Evolutionary conservation across 2,888 invertebrate genomes (phyloP), one percentile per base, ranked within the genome.

Genomic region (Mycogona germanica): DNA sequence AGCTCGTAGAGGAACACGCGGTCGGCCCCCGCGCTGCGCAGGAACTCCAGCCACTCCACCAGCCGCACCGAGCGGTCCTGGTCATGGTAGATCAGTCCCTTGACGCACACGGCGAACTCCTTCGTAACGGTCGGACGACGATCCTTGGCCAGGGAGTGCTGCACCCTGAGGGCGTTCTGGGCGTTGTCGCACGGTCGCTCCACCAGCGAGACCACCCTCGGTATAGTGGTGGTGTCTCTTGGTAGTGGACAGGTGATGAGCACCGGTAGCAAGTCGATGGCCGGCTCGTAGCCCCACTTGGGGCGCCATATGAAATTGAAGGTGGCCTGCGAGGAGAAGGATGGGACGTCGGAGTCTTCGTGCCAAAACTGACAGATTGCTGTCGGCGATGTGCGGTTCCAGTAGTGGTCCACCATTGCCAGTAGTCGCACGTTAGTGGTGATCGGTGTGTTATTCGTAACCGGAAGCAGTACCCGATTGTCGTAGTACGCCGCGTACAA

Each of bases 281-380:
- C 85, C 67, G 86, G 84, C 72, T 88, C 88, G 72, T 91, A 91
- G 56, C 91, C 91, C 92, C 91, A 92, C 70, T 88, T 88, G 63
- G 82, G 81, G 70, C 87, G 86, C 92, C 92, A 92, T 62, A 91
- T 86, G 69, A 91, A 91, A 68, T 89, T 89, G 73, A 91, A 91
- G 70, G 89, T 89, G 62, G 87, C 80, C 66, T 84, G 82, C 19
- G 65, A 61, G 53, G 66, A 78, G 28, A 82, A 82, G 0, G 88
- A 87, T 63, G 84, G 49, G 23, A 25, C 85, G 60, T 80, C 82
- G 62, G 82, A 81, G 32, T 82, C 82, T 62, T 87, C 86, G 72
- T 84, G 91, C 91, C 88, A 91, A 62, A 49, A 49, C 23, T 49
- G 49, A 17, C 49, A 49, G 23, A 32, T 9, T 30, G n/a, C 25